Base-by-base conservation (phyloP, 2,888 invertebrate genomes). In the Lepidochrysops patricia region DNA sequence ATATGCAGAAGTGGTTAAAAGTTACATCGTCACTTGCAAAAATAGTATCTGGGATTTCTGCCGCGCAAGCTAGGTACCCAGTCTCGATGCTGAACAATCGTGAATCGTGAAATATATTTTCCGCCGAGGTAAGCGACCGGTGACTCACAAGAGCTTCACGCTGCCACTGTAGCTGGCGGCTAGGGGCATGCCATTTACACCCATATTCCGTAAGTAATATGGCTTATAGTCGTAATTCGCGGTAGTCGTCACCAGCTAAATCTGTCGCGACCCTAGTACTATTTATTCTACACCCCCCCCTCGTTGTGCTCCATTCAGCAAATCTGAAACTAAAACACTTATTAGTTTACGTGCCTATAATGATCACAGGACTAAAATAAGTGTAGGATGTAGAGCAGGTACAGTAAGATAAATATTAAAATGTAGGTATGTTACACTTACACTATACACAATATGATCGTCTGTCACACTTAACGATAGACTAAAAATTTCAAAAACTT, bases 71-170 rank as follows among this genome's bases (percentile, higher is more conserved):
- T 43, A 19, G n/a, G n/a, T n/a, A n/a, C n/a, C 19, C 23, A 29
- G 19, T 43, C 19, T 19, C 12, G 43, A 19, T 19, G 19, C 43
- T 43, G 35, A 5, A 13, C 2, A 5, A n/a, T 35, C 19, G 19
- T 9, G 12, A 43, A 64, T 66, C 66, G 58, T 32, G 68, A 57
- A 62, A 74, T 74, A 70, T 77, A 79, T 80, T 80, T 81, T 76
- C 75, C 71, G 75, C 72, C 72, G 78, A 80, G 82, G 82, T 82
- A 82, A 82, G 79, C 77, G 82, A 82, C 82, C 82, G 79, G 70
- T 81, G 82, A 82, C 70, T 82, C 82, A 82, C 43, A 23, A 19
- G 63, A 13, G 26, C 52, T 52, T 19, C 7, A 19, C 54, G 26
- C 27, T 12, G 19, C 13, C 27, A 32, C 29, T 12, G 48, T 15